Percentiles rank a stretch among this genome's conserved stretches.
These are phyloP conservation scores for Campylomormyrus numenius DNA, from an alignment of 2,113 vertebrate species.

Conservation along the genomic window DNA sequence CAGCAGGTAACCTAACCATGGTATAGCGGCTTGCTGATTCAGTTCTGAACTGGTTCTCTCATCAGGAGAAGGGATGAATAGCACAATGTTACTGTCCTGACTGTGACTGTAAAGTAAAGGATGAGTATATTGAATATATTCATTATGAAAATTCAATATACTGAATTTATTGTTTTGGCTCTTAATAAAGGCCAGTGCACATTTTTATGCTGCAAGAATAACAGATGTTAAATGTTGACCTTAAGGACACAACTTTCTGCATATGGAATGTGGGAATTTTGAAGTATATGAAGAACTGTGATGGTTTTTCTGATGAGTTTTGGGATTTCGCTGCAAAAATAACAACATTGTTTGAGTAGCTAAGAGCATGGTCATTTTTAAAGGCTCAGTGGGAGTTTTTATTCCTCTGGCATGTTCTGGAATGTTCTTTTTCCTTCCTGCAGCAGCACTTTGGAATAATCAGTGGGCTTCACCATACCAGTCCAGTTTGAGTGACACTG, in stretches of 20 bases:
- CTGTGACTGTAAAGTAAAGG: background rate
- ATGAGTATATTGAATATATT: background rate
- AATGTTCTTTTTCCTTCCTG: background rate
- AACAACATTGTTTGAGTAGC: background rate
- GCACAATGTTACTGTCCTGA: background rate
- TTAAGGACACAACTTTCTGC: background rate
- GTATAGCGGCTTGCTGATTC: background rate
- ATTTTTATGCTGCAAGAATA: background rate
- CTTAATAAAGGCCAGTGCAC: background rate
- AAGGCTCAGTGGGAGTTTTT: background rate
- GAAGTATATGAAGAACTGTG: background rate
- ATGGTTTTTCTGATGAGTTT: background rate
- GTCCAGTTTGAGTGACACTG: background rate
- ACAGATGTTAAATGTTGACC: background rate
- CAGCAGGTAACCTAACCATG: background rate
- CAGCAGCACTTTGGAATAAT: background rate
- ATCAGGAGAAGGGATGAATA: background rate
- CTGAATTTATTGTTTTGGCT: background rate
- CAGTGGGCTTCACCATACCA: conserved; percentile 4
- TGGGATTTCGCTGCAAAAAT: background rate
- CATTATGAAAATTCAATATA: background rate
- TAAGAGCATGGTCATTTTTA: background rate
- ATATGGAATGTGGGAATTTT: background rate
- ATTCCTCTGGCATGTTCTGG: background rate
- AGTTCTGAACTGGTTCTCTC: background rate